Conservation (phyloP, 2,797 vertebrate species). For the Gastrophryne carolinensis region DNA sequence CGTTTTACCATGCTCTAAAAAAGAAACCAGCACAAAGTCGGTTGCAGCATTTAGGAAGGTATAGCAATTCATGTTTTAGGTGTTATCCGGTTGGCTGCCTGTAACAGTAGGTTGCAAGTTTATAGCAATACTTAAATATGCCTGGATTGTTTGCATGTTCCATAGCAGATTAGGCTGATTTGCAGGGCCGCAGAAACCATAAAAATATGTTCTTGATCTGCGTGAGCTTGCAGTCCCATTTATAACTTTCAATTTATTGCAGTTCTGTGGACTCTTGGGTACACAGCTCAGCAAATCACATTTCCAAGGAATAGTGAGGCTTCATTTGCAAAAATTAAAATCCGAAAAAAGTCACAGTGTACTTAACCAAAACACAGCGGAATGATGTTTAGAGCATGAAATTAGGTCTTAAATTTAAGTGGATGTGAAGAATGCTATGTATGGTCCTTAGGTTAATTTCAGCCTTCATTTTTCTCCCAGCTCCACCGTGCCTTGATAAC, state of each 20-base stretch:
- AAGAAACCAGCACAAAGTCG: neutral
- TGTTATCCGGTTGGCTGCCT: neutral
- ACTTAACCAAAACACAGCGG: neutral
- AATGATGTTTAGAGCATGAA: neutral
- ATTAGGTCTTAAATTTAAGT: neutral
- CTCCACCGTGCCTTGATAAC: too few relatives aligned
- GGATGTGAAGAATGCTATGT: neutral
- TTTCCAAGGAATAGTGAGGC: constrained; percentile 1
- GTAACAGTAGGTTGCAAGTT: neutral
- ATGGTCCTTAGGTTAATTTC: too few relatives aligned
- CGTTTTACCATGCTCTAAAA: neutral
- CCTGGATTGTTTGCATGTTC: constrained; percentile 9
- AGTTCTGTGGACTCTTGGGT: neutral
- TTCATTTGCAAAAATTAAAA: constrained; percentile 14
- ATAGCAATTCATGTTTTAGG: neutral
- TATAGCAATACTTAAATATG: neutral
- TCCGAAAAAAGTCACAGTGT: constrained; percentile 7
- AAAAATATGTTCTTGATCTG: constrained; percentile 19
- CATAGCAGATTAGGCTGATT: constrained; percentile 21
- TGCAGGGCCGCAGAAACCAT: neutral
- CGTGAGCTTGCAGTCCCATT: neutral
- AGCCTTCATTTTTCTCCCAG: too few relatives aligned
- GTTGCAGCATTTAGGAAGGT: neutral
- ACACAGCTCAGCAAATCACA: constrained; percentile 20
- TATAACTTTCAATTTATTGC: constrained; percentile 11